Evolutionary conservation across 1,140 invertebrate genomes (phyloP), one percentile per base, ranked within the genome.

Genomic region (Thaumatotibia leucotreta): DNA sequence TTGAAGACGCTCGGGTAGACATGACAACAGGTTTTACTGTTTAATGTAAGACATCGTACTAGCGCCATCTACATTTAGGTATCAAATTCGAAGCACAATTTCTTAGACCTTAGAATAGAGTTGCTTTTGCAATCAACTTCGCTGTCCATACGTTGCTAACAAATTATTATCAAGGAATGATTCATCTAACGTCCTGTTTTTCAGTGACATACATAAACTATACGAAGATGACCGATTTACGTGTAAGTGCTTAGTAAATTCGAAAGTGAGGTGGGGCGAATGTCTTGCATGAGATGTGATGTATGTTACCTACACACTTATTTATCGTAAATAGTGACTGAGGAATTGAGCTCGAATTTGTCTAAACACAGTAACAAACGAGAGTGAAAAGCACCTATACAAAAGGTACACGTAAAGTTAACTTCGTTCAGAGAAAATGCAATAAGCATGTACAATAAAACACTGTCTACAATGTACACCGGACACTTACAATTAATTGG

Each of bases 401-500:
- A 63, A 45, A 20, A 45, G 39, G 39, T 45, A 45, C 39, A 45
- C 65, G 66, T 65, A 61, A 70, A 68, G 63, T 74, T 69, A 64
- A 70, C 61, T 62, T 52, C 45, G 22, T 75, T 65, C 20, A 54
- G 35, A 65, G 64, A n/a, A 70, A 71, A 71, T 68, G 64, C 68
- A 69, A 69, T 27, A 63, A 64, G 66, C 58, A 32, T 66, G 35
- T 62, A 39, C 17, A 65, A 65, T 54, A 64, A 35, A 58, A 63
- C 22, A 31, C 62, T 10, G 33, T 23, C 31, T 52, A 65, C 62
- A 66, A 64, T 49, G 73, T 66, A 75, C 27, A 54, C 61, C 29
- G 27, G 64, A 64, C 23, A 29, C 9, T 64, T 74, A 72, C 76
- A 83, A 83, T 84, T 50, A 83, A 62, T 82, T 86, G 84, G 68